Percentiles rank a stretch among this genome's conserved stretches.
Evolutionary conservation across 2,888 invertebrate species (phyloP).

Genomic region (Leucophora obtusa): DNA sequence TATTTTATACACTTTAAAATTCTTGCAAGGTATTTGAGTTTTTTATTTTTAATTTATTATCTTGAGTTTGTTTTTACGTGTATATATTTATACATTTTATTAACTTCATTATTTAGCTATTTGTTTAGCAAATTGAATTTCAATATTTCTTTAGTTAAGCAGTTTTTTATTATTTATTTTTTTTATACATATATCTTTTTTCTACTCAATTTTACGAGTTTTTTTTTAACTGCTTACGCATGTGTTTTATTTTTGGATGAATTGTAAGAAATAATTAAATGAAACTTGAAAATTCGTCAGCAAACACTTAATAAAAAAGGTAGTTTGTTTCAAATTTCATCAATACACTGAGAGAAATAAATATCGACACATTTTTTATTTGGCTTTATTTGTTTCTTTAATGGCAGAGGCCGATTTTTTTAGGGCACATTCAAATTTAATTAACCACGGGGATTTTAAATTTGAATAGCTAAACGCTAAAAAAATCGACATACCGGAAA

Average conservation of each 20-base stretch:
- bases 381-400: too few species aligned
- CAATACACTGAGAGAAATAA: background rate
- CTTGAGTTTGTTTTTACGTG: background rate
- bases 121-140: conserved; percentile 35
- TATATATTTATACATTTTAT: conserved; percentile 3
- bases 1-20: background rate
- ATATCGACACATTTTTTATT: too few species aligned
- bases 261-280: conserved; percentile 13
- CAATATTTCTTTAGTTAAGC: background rate
- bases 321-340: background rate
- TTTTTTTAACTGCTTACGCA: conserved; percentile 42
- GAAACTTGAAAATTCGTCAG: conserved; percentile 23
- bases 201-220: conserved; percentile 8
- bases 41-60: background rate
- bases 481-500: too few species aligned
- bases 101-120: conserved; percentile 13
- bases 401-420: too few species aligned
- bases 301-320: background rate
- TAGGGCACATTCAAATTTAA: too few species aligned
- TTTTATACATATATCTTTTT: conserved; percentile 30
- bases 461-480: too few species aligned
- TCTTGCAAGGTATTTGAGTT: background rate
- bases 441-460: too few species aligned
- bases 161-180: conserved; percentile 7
- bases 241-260: conserved; percentile 15